Percentiles rank a stretch among this genome's conserved stretches.
phyloP scores from a whole-genome alignment of 2,888 invertebrate genomes.

The Oscheius myriophilus region DNA sequence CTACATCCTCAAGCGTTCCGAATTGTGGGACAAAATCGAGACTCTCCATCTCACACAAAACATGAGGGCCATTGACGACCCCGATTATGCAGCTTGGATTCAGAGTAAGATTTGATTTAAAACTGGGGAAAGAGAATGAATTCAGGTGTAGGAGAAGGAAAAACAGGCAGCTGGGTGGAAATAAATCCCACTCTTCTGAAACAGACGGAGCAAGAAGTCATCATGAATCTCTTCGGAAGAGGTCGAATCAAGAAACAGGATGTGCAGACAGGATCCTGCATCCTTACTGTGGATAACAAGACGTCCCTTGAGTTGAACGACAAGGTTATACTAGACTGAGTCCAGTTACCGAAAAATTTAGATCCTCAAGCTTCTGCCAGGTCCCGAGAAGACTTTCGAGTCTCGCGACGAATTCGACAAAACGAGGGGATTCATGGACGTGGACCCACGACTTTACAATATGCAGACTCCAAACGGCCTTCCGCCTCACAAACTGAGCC shows the following conservation, averaged over 20 bases:
- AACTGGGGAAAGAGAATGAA: neutral
- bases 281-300: constrained; percentile 28
- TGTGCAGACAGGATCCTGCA: neutral
- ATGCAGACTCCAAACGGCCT: constrained; percentile 24
- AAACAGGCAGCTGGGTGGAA: neutral
- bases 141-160: neutral
- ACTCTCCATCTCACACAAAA: neutral
- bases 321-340: neutral
- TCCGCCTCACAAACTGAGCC: constrained; percentile 22
- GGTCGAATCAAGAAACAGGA: neutral
- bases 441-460: constrained; percentile 21
- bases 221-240: neutral
- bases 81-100: neutral
- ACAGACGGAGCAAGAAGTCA: neutral
- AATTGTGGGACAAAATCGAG: neutral
- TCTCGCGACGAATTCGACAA: neutral
- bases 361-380: no score
- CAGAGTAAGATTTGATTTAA: neutral
- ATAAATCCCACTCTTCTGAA: neutral
- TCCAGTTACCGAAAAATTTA: no score
- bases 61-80: neutral
- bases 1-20: constrained; percentile 14
- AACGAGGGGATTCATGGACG: neutral
- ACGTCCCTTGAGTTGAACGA: constrained; percentile 19
- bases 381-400: no score